A percentile compares a stretch with the other conserved stretches of the same genome.
These are phyloP conservation scores for Botrylloides violaceus DNA, from an alignment of 23 tunicate genomes.

Conservation along the genomic window DNA sequence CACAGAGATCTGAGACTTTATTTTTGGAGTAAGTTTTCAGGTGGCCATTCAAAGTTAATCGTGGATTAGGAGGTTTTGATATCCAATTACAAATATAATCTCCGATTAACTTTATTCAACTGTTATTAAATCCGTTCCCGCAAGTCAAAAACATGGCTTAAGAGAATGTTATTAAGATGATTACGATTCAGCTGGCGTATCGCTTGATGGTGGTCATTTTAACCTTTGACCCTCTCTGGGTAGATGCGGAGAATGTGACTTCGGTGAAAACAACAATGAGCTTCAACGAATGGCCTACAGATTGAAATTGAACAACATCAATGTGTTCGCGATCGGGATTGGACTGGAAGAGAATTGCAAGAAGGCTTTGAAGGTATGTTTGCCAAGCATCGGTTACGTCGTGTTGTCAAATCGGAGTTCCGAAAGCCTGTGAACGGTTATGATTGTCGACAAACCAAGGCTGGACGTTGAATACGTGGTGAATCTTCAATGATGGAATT, in stretches of 20 bases:
- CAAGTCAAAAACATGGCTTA: neutral
- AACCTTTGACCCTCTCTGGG: neutral
- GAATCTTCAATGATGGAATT: too few species aligned
- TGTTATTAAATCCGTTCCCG: neutral
- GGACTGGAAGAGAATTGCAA: conserved; percentile 40
- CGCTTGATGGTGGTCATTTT: neutral
- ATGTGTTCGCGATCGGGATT: conserved; percentile 68
- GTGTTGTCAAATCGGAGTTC: too few species aligned
- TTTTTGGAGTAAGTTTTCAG: too few species aligned
- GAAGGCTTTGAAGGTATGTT: conserved; percentile 43
- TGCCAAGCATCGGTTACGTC: too few species aligned
- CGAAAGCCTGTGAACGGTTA: too few species aligned
- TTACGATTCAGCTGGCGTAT: neutral
- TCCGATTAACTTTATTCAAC: too few species aligned
- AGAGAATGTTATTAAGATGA: neutral
- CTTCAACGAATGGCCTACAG: conserved; percentile 20
- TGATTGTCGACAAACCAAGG: too few species aligned
- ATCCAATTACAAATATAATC: too few species aligned
- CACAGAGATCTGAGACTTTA: too few species aligned
- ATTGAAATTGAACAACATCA: conserved; percentile 25
- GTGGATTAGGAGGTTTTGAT: too few species aligned
- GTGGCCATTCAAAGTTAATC: too few species aligned
- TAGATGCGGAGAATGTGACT: conserved; percentile 53
- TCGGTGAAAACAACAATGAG: neutral
- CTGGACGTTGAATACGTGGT: too few species aligned